phyloP scores from a whole-genome alignment of 2,113 vertebrate species.

The Phylloscopus whistleri region DNA sequence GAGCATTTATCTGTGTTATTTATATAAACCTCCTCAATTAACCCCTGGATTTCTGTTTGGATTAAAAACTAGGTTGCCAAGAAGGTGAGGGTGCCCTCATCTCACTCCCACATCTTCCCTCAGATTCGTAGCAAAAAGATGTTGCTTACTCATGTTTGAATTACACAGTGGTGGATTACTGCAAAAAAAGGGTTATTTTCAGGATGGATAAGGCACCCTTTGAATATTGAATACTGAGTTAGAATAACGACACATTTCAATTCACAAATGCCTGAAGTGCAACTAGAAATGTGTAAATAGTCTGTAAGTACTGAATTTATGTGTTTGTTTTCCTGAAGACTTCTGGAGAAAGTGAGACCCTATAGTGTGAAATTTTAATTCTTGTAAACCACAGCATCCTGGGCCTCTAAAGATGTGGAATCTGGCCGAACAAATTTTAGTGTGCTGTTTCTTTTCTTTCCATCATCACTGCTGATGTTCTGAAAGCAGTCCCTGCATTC shows the following conservation, averaged over 20 bases:
- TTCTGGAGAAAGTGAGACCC: not conserved
- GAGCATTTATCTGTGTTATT: slow-evolving; percentile 47
- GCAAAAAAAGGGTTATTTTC: not conserved
- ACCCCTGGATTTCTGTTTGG: not conserved
- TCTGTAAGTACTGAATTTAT: not conserved
- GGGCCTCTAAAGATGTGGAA: not conserved
- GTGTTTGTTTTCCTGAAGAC: not conserved
- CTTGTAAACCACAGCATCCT: not conserved
- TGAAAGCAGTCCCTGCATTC: not conserved
- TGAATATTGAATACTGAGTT: not conserved
- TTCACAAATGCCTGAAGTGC: not conserved
- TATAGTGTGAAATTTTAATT: not conserved
- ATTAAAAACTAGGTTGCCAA: not conserved
- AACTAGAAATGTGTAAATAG: not conserved
- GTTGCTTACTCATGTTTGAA: slow-evolving; percentile 24
- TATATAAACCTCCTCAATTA: slow-evolving; percentile 25
- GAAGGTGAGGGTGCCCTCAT: not conserved
- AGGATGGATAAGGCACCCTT: not conserved
- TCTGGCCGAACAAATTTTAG: not conserved
- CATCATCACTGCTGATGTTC: not conserved
- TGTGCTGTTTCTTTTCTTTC: not conserved
- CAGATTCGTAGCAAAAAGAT: not conserved
- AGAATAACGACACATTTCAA: not conserved
- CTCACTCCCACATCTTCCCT: not conserved
- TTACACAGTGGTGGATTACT: not conserved